phyloP scores from a whole-genome alignment of 2,797 vertebrate species.

The Hydrolagus colliei region DNA sequence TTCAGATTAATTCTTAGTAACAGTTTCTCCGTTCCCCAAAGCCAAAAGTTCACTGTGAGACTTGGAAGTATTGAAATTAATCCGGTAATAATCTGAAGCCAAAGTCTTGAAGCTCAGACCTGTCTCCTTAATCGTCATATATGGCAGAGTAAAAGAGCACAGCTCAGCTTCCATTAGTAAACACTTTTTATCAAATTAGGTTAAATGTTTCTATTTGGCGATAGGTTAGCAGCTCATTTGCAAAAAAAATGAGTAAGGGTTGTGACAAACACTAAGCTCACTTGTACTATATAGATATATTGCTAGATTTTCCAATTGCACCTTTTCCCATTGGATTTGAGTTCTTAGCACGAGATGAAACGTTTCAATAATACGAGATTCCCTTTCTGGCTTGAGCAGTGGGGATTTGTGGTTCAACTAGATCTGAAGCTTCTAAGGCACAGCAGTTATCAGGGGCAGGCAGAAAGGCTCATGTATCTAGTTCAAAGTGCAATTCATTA shows the following conservation, averaged over 20 bases:
- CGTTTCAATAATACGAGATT: background rate
- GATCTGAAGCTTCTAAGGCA: no score
- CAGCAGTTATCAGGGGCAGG: background rate
- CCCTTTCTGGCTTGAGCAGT: background rate
- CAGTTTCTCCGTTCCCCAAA: background rate
- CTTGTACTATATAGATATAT: background rate
- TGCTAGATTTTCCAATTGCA: background rate
- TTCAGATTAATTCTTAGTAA: background rate
- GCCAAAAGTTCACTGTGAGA: no score
- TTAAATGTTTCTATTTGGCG: no score
- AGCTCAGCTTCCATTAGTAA: no score
- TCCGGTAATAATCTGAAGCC: background rate
- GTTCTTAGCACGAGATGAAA: background rate
- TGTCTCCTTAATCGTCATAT: background rate
- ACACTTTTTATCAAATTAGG: no score
- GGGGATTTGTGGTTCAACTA: background rate
- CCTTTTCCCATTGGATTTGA: background rate
- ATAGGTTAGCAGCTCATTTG: no score
- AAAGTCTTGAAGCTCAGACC: background rate
- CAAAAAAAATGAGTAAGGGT: no score
- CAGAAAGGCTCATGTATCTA: background rate
- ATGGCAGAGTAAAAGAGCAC: no score
- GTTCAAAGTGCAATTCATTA: constrained; percentile 14
- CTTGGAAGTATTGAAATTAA: no score
- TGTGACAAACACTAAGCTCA: no score